Percentiles rank a stretch among this genome's conserved stretches.
Conservation (phyloP, 2,888 invertebrate genomes). For the Trichogramma dendrolimi region DNA sequence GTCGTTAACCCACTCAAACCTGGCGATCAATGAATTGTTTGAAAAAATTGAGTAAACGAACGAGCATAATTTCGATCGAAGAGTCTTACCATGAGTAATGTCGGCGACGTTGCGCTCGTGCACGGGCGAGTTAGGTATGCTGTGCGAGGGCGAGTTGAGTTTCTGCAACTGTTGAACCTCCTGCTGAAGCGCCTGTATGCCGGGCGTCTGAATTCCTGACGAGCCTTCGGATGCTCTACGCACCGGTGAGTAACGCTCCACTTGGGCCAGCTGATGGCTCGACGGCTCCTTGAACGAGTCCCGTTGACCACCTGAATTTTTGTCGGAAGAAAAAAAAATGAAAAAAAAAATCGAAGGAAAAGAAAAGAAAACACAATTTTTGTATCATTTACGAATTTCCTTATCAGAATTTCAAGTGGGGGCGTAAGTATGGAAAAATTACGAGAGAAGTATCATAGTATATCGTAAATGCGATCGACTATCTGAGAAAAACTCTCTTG, state of each 20-base stretch:
- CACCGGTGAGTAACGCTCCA: constrained; percentile 85
- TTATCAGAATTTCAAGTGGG: too few species aligned
- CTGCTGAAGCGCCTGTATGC: constrained; percentile 65
- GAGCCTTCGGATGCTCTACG: constrained; percentile 83
- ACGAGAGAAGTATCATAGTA: too few species aligned
- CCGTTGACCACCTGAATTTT: constrained; percentile 49
- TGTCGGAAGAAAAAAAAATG: too few species aligned
- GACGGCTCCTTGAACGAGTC: constrained; percentile 61
- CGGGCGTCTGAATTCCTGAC: constrained; percentile 55
- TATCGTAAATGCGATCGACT: too few species aligned
- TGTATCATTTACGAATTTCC: too few species aligned
- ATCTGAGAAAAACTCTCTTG: too few species aligned
- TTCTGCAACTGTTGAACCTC: constrained; percentile 78
- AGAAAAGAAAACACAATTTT: too few species aligned
- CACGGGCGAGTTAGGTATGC: constrained; percentile 50
- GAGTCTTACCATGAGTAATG: constrained; percentile 56
- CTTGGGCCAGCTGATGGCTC: constrained; percentile 53
- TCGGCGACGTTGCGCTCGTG: constrained; percentile 54
- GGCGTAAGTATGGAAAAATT: too few species aligned
- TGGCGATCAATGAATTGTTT: constrained; percentile 38
- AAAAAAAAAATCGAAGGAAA: too few species aligned
- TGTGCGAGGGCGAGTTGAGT: constrained; percentile 50
- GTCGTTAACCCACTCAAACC: constrained; percentile 75
- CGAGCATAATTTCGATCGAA: not conserved
- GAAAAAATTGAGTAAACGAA: not conserved